These are phyloP conservation scores for Folsomia candida DNA, from an alignment of 2,888 invertebrate species.

Conservation along the genomic window DNA sequence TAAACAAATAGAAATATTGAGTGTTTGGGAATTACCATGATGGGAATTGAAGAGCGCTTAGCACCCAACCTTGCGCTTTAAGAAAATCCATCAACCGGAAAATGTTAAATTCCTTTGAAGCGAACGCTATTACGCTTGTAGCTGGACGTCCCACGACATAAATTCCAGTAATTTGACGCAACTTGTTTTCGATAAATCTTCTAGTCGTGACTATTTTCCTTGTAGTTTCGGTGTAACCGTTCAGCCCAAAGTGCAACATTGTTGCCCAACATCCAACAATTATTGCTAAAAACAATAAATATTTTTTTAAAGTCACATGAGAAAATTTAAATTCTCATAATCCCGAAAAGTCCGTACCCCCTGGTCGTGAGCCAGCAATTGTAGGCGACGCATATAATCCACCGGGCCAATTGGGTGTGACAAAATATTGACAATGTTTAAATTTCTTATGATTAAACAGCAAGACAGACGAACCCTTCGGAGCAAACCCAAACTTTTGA, in stretches of 20 bases:
- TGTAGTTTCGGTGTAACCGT: slow-evolving; percentile 80
- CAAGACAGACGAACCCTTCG: slow-evolving; percentile 93
- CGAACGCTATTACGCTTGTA: slow-evolving; percentile 87
- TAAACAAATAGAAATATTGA: slow-evolving; percentile 34
- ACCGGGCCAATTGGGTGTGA: slow-evolving; percentile 96
- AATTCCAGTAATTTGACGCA: slow-evolving; percentile 75
- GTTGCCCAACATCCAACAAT: slow-evolving; percentile 98
- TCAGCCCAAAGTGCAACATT: slow-evolving; percentile 79
- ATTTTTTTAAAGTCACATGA: no score
- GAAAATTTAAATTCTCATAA: neutral
- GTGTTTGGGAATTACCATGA: slow-evolving; percentile 65
- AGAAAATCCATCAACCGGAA: slow-evolving; percentile 79
- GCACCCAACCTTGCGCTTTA: slow-evolving; percentile 81
- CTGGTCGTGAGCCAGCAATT: slow-evolving; percentile 69
- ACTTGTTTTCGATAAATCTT: slow-evolving; percentile 73
- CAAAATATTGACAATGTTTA: slow-evolving; percentile 86
- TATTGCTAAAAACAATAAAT: slow-evolving; percentile 68
- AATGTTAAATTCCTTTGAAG: slow-evolving; percentile 83
- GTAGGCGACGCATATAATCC: slow-evolving; percentile 98
- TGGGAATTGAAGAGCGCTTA: slow-evolving; percentile 92
- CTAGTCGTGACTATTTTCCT: slow-evolving; percentile 77
- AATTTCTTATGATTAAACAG: slow-evolving; percentile 76
- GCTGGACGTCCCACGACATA: slow-evolving; percentile 83
- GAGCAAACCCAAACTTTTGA: slow-evolving; percentile 89
- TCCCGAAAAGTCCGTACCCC: slow-evolving; percentile 53